Conservation (phyloP, 2,888 invertebrate species). For the Endomychus coccineus region DNA sequence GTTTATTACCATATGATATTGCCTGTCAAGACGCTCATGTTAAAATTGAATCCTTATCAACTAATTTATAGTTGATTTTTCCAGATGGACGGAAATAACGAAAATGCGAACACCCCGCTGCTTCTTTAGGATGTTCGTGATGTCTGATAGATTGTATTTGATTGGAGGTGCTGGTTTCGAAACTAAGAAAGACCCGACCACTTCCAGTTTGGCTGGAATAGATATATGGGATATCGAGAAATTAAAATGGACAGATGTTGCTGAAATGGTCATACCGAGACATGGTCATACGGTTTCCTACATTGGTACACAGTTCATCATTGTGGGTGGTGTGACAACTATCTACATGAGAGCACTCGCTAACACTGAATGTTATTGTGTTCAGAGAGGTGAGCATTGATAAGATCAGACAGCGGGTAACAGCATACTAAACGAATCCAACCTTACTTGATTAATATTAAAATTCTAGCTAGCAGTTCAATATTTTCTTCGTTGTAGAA, state of each 20-base stretch:
- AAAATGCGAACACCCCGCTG: conserved; percentile 50
- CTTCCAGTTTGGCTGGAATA: conserved; percentile 52
- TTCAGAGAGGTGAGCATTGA: conserved; percentile 46
- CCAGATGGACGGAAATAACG: conserved; percentile 53
- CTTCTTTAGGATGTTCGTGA: conserved; percentile 47
- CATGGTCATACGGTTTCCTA: conserved; percentile 60
- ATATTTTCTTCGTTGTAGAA: too few species aligned
- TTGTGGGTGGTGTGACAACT: conserved; percentile 61
- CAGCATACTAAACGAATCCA: too few species aligned
- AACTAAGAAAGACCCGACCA: conserved; percentile 48
- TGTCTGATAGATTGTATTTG: conserved; percentile 55
- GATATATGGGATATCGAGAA: conserved; percentile 54
- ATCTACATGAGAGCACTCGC: conserved; percentile 56
- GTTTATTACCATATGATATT: too few species aligned
- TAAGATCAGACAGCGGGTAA: too few species aligned
- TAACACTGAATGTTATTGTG: conserved; percentile 61
- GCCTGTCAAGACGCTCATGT: too few species aligned
- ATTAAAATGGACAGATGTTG: conserved; percentile 51
- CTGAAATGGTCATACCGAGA: conserved; percentile 56
- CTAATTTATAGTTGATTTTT: too few species aligned
- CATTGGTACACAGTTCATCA: conserved; percentile 56
- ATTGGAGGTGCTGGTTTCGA: conserved; percentile 61
- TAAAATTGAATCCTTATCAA: too few species aligned
- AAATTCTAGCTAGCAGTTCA: too few species aligned
- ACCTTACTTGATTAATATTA: too few species aligned